Evolutionary conservation across 2,888 invertebrate species (phyloP).

Genomic region (Heteromurus nitidus): DNA sequence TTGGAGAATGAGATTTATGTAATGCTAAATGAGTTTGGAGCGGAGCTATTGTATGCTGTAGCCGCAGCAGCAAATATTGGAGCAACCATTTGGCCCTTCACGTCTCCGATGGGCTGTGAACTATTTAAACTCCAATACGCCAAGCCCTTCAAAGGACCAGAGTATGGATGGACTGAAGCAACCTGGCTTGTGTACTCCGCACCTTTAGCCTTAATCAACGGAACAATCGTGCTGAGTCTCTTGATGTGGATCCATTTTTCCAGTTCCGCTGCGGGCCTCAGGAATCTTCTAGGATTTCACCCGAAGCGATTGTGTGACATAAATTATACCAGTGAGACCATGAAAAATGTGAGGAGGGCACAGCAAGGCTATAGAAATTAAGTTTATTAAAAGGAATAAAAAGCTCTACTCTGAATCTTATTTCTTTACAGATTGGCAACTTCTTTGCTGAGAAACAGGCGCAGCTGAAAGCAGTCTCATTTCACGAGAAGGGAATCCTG

Average conservation of each 20-base stretch:
- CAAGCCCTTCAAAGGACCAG: background rate
- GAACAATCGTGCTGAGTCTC: background rate
- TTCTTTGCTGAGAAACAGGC: background rate
- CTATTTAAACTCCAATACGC: constrained; percentile 17
- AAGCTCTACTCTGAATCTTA: background rate
- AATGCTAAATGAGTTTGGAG: constrained; percentile 35
- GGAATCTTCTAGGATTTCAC: background rate
- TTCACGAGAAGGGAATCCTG: background rate
- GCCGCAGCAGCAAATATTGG: constrained; percentile 68
- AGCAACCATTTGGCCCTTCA: constrained; percentile 60
- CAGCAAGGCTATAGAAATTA: background rate
- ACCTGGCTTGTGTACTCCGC: constrained; percentile 38
- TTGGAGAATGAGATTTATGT: constrained; percentile 36
- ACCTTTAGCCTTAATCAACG: constrained; percentile 36
- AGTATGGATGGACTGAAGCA: constrained; percentile 9
- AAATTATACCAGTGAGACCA: too few relatives aligned
- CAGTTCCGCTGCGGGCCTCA: background rate
- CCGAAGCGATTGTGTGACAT: background rate
- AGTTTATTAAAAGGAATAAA: too few relatives aligned
- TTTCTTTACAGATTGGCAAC: background rate
- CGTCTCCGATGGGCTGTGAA: constrained; percentile 36
- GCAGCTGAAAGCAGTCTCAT: background rate
- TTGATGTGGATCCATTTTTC: constrained; percentile 12
- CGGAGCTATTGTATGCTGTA: constrained; percentile 29
- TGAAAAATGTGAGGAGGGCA: too few relatives aligned